These are phyloP conservation scores for Antheraea mylitta DNA, from an alignment of 1,140 invertebrate genomes.

Conservation along the genomic window DNA sequence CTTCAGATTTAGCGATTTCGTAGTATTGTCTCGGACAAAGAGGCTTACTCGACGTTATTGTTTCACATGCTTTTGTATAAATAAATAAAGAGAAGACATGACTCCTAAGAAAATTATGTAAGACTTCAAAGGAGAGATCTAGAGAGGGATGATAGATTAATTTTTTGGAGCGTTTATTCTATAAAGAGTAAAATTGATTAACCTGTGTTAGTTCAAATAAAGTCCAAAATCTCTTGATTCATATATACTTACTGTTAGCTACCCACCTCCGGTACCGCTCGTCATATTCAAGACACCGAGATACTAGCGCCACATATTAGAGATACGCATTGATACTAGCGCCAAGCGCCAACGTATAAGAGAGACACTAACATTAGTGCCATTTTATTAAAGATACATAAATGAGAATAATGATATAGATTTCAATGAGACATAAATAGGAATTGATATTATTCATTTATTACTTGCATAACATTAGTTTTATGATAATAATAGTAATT, in stretches of 20 bases:
- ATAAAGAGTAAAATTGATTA: neutral
- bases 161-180: neutral
- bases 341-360: too few relatives aligned
- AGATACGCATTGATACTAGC: too few relatives aligned
- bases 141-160: neutral
- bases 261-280: too few relatives aligned
- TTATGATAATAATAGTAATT: too few relatives aligned
- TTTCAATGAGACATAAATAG: too few relatives aligned
- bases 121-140: neutral
- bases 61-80: constrained; percentile 38
- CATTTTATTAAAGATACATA: too few relatives aligned
- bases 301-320: too few relatives aligned
- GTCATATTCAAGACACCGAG: too few relatives aligned
- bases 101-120: constrained; percentile 3
- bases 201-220: neutral
- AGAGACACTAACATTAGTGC: too few relatives aligned
- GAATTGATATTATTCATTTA: too few relatives aligned
- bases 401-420: too few relatives aligned
- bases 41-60: constrained; percentile 39
- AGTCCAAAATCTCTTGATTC: neutral
- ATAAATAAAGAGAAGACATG: constrained; percentile 14
- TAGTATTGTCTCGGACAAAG: constrained; percentile 44
- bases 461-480: too few relatives aligned
- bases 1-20: constrained; percentile 34
- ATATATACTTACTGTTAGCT: neutral